Evolutionary conservation across 2,797 vertebrate genomes (phyloP).

Genomic region (Danionella dracula): DNA sequence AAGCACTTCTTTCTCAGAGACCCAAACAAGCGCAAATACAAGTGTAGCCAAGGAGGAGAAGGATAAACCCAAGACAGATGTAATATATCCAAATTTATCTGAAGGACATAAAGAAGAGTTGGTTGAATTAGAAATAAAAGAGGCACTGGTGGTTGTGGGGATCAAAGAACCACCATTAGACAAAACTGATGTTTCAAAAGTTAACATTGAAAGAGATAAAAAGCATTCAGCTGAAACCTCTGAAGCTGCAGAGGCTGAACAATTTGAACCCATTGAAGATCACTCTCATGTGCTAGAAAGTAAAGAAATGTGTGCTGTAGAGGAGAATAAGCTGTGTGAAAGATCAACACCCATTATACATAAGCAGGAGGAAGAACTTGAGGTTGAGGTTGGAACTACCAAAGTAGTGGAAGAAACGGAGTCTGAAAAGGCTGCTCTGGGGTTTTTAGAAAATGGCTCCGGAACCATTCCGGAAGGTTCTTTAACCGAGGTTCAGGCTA

Average conservation of each 20-base stretch:
- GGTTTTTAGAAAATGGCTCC: neutral
- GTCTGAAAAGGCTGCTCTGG: too few species aligned
- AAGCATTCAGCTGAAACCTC: neutral
- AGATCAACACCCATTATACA: neutral
- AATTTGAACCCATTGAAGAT: neutral
- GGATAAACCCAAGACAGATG: neutral
- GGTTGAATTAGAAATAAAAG: neutral
- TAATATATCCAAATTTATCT: neutral
- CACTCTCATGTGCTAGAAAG: neutral
- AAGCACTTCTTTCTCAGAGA: neutral
- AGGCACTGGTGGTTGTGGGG: conserved; percentile 7
- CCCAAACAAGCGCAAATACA: neutral
- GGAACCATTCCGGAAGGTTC: neutral
- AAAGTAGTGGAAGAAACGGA: too few species aligned
- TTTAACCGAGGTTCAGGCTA: too few species aligned
- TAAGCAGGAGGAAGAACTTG: conserved; percentile 13
- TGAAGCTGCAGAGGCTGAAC: neutral
- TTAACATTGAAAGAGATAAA: neutral
- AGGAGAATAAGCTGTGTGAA: neutral
- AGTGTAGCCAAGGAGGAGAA: neutral
- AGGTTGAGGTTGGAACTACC: neutral
- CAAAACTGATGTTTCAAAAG: neutral
- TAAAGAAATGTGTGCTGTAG: neutral
- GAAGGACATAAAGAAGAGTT: neutral
- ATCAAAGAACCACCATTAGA: neutral